These are phyloP conservation scores for Coecobrya sp. DNA, from an alignment of 2,888 invertebrate species.

Conservation along the genomic window DNA sequence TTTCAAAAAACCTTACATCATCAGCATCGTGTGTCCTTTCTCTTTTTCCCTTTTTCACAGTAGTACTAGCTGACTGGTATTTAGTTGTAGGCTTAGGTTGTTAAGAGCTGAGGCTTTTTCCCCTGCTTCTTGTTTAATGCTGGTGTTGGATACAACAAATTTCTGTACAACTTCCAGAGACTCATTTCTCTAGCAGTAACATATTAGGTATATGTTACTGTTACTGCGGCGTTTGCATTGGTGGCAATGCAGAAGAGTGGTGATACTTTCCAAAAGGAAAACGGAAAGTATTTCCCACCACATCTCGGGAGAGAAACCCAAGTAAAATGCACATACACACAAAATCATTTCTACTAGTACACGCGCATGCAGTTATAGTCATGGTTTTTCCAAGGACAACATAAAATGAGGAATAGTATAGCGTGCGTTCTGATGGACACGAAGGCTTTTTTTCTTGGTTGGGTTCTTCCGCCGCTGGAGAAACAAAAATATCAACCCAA, in stretches of 20 bases:
- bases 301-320: not conserved
- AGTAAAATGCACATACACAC: not conserved
- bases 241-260: not conserved
- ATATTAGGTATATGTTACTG: not conserved
- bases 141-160: not conserved
- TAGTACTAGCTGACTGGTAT: conserved; percentile 20
- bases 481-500: not conserved
- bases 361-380: conserved; percentile 2
- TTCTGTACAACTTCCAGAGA: not conserved
- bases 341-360: not conserved
- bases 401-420: conserved; percentile 41
- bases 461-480: not conserved
- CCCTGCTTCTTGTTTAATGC: not conserved
- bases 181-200: not conserved
- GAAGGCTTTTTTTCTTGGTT: not conserved
- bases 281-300: not conserved
- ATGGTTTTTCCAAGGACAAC: conserved; percentile 18
- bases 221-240: not conserved
- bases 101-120: not conserved
- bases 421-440: conserved; percentile 40
- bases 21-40: not conserved
- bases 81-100: not conserved
- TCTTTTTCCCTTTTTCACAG: conserved; percentile 5
- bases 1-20: conserved; percentile 55
- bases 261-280: conserved; percentile 5